These are phyloP conservation scores for Labrus mixtus DNA, from an alignment of 2,113 vertebrate genomes.

Conservation along the genomic window DNA sequence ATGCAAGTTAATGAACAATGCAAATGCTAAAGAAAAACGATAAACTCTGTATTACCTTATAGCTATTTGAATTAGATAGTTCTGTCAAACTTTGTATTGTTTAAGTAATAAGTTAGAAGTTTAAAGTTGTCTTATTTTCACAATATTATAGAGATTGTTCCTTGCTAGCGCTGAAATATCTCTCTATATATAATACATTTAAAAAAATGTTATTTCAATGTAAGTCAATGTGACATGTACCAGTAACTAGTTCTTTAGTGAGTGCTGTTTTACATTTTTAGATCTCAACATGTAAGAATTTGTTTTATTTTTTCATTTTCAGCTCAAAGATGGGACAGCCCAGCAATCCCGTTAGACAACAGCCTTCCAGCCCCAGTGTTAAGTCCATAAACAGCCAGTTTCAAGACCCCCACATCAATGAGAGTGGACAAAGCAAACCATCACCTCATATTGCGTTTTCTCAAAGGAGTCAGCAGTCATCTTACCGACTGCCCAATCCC, in stretches of 20 bases:
- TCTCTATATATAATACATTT: no score
- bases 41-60: no score
- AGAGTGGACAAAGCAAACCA: constrained; percentile 45
- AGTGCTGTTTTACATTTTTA: not conserved
- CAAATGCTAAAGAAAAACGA: not conserved
- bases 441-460: constrained; percentile 31
- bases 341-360: constrained; percentile 52
- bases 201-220: not conserved
- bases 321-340: constrained; percentile 63
- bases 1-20: not conserved
- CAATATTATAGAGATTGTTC: no score
- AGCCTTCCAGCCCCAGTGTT: constrained; percentile 32
- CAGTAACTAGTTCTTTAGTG: not conserved
- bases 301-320: constrained; percentile 23
- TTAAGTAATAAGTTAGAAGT: no score
- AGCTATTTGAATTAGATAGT: not conserved
- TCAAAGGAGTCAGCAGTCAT: constrained; percentile 58
- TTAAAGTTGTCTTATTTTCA: no score
- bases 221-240: not conserved
- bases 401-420: constrained; percentile 28
- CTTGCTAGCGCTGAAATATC: no score
- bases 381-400: constrained; percentile 51
- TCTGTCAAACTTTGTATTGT: not conserved
- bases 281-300: not conserved
- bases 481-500: constrained; percentile 39